Base-by-base conservation (phyloP, 2,113 vertebrate genomes). In the Anhinga rufa region DNA sequence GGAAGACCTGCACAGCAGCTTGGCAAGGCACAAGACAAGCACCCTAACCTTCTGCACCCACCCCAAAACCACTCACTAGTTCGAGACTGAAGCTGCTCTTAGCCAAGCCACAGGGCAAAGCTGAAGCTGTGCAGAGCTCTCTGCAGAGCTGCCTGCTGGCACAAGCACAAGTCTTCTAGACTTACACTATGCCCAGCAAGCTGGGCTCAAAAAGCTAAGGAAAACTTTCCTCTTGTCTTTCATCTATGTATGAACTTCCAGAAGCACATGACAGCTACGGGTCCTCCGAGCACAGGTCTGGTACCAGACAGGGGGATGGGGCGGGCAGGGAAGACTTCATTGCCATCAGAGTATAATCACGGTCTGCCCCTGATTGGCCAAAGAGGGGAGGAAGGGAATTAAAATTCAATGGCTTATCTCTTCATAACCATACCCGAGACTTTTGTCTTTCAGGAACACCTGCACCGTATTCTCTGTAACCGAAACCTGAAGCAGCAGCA, bases 291-390 rank as follows among this genome's bases (percentile, higher is more conserved):
- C 3, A 7, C 32, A 69, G 49, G 1, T 0, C 89, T 66, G 74
- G 29, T 4, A 32, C 69, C 80, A 52, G 54, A 31, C 80, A 91
- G 28, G 25, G 24, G 29, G 26, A 24, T 2, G 6, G 25, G 21
- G 32, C 49, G 55, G n/a, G 26, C 32, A 36, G 34, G 64, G 34
- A 22, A 77, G 20, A 14, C 34, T 29, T 42, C 42, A 18, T 14
- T 1, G n/a, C 79, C 3, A 0, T 2, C 17, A 28, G 17, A 11
- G 15, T 18, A 26, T 26, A 40, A 64, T 3, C 2, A 1, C 4
- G 26, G 61, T 68, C 65, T 69, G 22, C n/a, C 21, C 25, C 21
- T 4, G 4, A 25, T 5, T 0, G 0, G 19, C 38, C 1, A 0
- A 34, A 29, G 58, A 88, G 26, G 9, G 28, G 9, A 93, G 11